phyloP scores from a whole-genome alignment of 2,113 vertebrate genomes.

The Apistogramma diplotaenia region DNA sequence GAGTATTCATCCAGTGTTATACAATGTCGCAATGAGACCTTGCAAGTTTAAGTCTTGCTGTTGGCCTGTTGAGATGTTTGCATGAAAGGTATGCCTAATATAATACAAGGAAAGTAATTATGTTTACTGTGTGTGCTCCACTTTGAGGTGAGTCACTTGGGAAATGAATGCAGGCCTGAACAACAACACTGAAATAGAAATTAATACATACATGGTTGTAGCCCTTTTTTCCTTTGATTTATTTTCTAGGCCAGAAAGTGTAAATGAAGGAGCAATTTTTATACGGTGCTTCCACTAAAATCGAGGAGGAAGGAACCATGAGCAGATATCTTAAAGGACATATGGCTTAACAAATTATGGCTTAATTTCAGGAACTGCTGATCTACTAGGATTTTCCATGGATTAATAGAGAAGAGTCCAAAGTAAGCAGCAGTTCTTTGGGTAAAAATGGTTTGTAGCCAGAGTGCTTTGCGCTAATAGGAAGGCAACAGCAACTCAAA shows the following conservation, averaged over 20 bases:
- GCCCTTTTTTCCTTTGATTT: slow-evolving; percentile 56
- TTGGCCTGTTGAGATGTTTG: slow-evolving; percentile 20
- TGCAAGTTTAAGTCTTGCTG: slow-evolving; percentile 37
- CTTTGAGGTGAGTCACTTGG: slow-evolving; percentile 59
- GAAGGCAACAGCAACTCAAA: background rate
- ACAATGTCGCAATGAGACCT: slow-evolving; percentile 21
- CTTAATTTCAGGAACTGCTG: background rate
- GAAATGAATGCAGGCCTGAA: slow-evolving; percentile 26
- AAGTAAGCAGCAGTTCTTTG: background rate
- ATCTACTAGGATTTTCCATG: background rate
- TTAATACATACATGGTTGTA: slow-evolving; percentile 54
- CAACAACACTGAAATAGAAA: slow-evolving; percentile 59
- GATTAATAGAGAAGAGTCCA: background rate
- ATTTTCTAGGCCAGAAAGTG: slow-evolving; percentile 46
- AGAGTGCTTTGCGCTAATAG: background rate
- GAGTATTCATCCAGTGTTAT: background rate
- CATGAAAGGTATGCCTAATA: slow-evolving; percentile 1
- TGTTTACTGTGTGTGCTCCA: slow-evolving; percentile 32
- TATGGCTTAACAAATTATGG: background rate
- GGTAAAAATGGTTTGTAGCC: background rate
- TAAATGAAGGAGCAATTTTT: slow-evolving; percentile 34
- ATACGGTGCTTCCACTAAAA: slow-evolving; percentile 7
- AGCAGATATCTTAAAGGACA: background rate
- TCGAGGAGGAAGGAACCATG: background rate
- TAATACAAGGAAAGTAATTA: slow-evolving; percentile 55